Percentiles rank a stretch among this genome's conserved stretches.
These are phyloP conservation scores for Smittia sp. DNA, from an alignment of 2,888 invertebrate genomes.

Conservation along the genomic window DNA sequence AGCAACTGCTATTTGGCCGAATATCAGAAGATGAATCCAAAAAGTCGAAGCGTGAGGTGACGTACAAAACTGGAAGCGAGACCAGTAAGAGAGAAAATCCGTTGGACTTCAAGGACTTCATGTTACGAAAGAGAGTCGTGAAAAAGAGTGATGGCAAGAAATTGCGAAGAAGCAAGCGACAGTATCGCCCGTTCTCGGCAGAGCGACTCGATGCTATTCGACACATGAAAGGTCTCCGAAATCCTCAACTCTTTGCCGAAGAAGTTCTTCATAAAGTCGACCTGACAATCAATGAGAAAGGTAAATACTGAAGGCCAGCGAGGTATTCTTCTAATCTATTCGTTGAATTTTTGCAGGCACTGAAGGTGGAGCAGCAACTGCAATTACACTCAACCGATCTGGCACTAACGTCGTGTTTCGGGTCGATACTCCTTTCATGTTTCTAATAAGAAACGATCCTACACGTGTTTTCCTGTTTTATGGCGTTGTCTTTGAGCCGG, in stretches of 20 bases:
- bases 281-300: slow-evolving; percentile 61
- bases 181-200: neutral
- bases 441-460: slow-evolving; percentile 64
- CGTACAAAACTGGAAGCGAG: slow-evolving; percentile 45
- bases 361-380: slow-evolving; percentile 64
- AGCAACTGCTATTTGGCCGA: neutral
- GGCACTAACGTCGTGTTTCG: slow-evolving; percentile 55
- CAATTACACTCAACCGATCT: slow-evolving; percentile 57
- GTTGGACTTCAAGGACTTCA: slow-evolving; percentile 45
- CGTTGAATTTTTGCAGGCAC: slow-evolving; percentile 48
- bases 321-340: neutral
- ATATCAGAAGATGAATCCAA: neutral
- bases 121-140: slow-evolving; percentile 46
- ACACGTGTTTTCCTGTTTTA: slow-evolving; percentile 65
- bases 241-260: slow-evolving; percentile 58
- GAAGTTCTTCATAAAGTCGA: slow-evolving; percentile 63
- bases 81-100: slow-evolving; percentile 42
- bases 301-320: slow-evolving; percentile 57
- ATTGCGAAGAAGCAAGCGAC: neutral
- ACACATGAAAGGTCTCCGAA: slow-evolving; percentile 44
- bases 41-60: slow-evolving; percentile 44
- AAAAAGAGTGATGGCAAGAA: slow-evolving; percentile 46
- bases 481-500: slow-evolving; percentile 65
- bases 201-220: neutral
- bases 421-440: slow-evolving; percentile 66